Percentiles rank a stretch among this genome's conserved stretches.
Conservation (phyloP, 2,888 invertebrate species). For the Meiosimyza decipiens region DNA sequence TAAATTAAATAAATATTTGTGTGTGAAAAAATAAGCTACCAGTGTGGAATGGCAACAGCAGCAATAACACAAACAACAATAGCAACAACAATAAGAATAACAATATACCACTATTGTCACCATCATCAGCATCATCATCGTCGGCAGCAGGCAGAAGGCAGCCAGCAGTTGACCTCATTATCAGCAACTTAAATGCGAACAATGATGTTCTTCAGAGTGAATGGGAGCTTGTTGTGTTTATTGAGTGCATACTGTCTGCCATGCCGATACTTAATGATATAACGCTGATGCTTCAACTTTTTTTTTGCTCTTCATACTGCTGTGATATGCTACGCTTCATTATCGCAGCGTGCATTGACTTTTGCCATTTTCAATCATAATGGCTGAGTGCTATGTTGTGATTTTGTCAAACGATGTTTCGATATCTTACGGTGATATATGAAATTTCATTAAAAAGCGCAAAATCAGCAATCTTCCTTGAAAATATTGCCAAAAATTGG, state of each 20-base stretch:
- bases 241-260: no score
- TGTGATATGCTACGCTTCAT: background rate
- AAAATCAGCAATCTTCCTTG: no score
- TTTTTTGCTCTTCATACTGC: background rate
- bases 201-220: no score
- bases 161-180: slow-evolving; percentile 8
- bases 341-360: slow-evolving; percentile 3
- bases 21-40: background rate
- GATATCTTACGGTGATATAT: no score
- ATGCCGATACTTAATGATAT: no score
- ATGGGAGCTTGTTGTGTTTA: no score
- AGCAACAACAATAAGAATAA: background rate
- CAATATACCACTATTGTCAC: slow-evolving; percentile 3
- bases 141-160: background rate
- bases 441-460: no score
- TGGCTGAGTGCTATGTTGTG: no score
- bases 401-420: no score
- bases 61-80: background rate
- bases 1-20: background rate
- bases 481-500: no score
- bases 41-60: background rate
- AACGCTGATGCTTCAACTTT: background rate
- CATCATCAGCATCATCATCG: slow-evolving; percentile 12
- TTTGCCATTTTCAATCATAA: no score
- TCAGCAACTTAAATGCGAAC: slow-evolving; percentile 16